A percentile compares a stretch with the other conserved stretches of the same genome.
These are phyloP conservation scores for Adelphocoris suturalis DNA, from an alignment of 2,888 invertebrate species.

Conservation along the genomic window DNA sequence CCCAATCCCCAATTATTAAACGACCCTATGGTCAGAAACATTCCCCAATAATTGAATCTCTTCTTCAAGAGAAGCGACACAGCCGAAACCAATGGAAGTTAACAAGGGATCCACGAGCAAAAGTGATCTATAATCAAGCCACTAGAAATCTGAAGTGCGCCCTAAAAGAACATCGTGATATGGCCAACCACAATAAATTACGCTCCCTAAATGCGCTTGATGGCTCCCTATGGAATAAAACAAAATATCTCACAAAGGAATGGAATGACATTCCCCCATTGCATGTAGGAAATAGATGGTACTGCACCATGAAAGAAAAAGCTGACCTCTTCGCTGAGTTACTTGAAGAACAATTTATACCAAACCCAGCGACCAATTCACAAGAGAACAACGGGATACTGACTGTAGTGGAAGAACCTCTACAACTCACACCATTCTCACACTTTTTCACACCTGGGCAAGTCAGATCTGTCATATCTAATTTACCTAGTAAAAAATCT, in stretches of 20 bases:
- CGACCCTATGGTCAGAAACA: background rate
- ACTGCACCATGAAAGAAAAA: background rate
- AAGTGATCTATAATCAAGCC: background rate
- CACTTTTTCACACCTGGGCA: no score
- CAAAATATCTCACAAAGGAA: constrained; percentile 14
- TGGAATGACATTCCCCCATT: constrained; percentile 1
- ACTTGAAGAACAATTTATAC: no score
- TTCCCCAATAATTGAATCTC: background rate
- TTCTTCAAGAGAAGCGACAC: background rate
- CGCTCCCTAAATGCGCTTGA: background rate
- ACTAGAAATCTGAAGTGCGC: background rate
- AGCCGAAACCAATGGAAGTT: background rate
- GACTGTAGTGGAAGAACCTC: background rate
- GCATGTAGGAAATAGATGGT: background rate
- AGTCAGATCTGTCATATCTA: no score
- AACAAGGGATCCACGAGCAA: background rate
- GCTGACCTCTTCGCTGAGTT: constrained; percentile 8
- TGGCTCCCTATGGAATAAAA: background rate
- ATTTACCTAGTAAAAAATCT: no score
- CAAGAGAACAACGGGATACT: background rate
- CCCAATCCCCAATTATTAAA: background rate
- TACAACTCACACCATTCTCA: background rate
- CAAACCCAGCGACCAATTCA: background rate
- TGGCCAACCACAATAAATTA: background rate
- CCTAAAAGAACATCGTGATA: constrained; percentile 10